Evolutionary conservation across 1,140 invertebrate genomes (phyloP), one percentile per base, ranked within the genome.

Genomic region (Hyphantria cunea): DNA sequence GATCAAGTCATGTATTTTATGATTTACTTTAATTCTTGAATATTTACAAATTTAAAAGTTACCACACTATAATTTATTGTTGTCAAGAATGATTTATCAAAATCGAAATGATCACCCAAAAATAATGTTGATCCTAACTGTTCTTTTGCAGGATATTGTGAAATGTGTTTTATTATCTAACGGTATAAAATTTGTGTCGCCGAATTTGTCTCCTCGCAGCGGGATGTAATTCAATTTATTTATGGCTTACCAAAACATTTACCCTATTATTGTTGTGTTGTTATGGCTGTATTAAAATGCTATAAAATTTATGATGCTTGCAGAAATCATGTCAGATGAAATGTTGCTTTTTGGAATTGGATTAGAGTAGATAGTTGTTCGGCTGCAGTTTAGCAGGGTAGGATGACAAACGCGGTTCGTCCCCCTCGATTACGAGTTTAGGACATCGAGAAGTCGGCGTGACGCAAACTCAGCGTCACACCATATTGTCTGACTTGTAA

Each of bases 201-300:
- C 62, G 47, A 78, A 78, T 82, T 76, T 80, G 74, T 80, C 70
- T 50, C 59, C 55, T 55, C 79, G 31, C 78, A 76, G 78, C 80
- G 75, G 76, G 76, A 76, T 61, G 72, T 69, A 72, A 74, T 80
- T 73, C 68, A 76, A 81, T 78, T 84, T 86, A 90, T 90, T 88
- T 88, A 87, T 88, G 83, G 76, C 82, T 86, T 89, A 87, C 87
- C 86, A 90, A 90, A 90, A 89, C 87, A 90, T 90, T 90, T 90
- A 80, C 82, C 86, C 87, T 90, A 86, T 87, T 86, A 87, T 85
- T 88, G 86, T 85, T 90, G 87, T 81, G 82, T 85, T 88, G 86
- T 85, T 90, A 89, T 81, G 82, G 86, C 85, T 84, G 81, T 87
- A 89, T 90, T 86, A 90, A 87, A 90, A 76, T 77, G 79, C 78